These are phyloP conservation scores for Danio albolineatus DNA, from an alignment of 2,797 vertebrate species.

Conservation along the genomic window DNA sequence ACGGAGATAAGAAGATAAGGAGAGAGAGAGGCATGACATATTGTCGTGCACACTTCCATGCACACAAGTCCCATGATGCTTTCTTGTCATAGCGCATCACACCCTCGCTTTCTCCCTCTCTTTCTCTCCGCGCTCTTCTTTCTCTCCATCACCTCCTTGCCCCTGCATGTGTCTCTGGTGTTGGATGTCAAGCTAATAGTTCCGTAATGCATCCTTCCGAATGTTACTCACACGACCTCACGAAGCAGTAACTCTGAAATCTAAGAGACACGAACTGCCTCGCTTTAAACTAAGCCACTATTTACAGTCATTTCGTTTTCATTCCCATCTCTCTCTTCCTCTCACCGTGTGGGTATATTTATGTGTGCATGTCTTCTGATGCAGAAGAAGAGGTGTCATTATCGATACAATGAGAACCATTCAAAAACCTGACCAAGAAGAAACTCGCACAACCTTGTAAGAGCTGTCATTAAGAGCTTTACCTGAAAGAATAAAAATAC, in stretches of 20 bases:
- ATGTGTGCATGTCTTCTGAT: slow-evolving; percentile 51
- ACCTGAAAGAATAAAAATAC: slow-evolving; percentile 54
- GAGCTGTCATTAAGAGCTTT: slow-evolving; percentile 49
- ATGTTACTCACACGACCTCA: slow-evolving; percentile 40
- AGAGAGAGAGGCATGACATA: slow-evolving; percentile 54
- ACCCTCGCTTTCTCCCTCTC: slow-evolving; percentile 45
- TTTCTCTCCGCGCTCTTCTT: slow-evolving; percentile 40
- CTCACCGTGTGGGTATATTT: slow-evolving; percentile 28
- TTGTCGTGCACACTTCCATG: slow-evolving; percentile 54
- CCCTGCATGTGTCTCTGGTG: slow-evolving; percentile 43
- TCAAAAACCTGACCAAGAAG: slow-evolving; percentile 61
- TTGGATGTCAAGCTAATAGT: slow-evolving; percentile 53
- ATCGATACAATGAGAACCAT: slow-evolving; percentile 63
- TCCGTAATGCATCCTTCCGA: slow-evolving; percentile 42
- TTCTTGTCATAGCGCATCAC: slow-evolving; percentile 58
- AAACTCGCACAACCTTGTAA: slow-evolving; percentile 48
- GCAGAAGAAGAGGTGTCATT: slow-evolving; percentile 63
- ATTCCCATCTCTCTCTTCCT: slow-evolving; percentile 21
- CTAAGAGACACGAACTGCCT: slow-evolving; percentile 23
- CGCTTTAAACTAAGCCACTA: slow-evolving; percentile 13
- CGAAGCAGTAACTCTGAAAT: slow-evolving; percentile 29
- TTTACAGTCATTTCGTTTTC: slow-evolving; percentile 33
- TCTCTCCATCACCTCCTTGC: slow-evolving; percentile 48
- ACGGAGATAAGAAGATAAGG: slow-evolving; percentile 48
- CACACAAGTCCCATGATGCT: slow-evolving; percentile 60